Conservation (phyloP, 2,113 vertebrate species). For the human region DNA sequence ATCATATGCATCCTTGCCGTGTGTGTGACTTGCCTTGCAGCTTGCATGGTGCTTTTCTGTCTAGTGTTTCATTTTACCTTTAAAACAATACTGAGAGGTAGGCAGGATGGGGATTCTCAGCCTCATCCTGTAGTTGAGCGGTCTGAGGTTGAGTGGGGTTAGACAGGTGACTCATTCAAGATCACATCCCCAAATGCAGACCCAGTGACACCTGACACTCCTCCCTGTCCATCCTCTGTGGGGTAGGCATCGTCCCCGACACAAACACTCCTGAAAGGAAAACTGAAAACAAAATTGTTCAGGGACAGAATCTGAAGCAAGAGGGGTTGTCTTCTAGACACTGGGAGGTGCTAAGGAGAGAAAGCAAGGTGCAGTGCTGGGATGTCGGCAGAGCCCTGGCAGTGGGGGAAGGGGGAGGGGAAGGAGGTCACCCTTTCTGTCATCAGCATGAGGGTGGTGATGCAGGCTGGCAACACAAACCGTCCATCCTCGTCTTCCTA, state of each 20-base stretch:
- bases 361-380: not conserved
- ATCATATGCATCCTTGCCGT: rapidly evolving
- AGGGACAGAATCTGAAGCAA: not conserved
- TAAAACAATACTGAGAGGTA: not conserved
- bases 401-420: too few species aligned
- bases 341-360: not conserved
- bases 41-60: not conserved
- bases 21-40: not conserved
- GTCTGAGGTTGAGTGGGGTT: not conserved
- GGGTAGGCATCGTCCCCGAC: not conserved
- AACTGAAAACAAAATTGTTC: not conserved
- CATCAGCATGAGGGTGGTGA: not conserved
- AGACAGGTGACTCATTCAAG: not conserved
- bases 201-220: too few species aligned
- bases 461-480: rapidly evolving
- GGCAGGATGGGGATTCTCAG: not conserved
- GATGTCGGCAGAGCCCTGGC: not conserved
- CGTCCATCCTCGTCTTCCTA: not conserved
- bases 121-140: not conserved
- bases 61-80: not conserved
- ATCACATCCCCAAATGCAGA: not conserved
- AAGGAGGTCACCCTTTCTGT: not conserved
- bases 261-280: not conserved
- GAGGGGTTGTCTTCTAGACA: not conserved
- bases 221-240: rapidly evolving